phyloP scores from a whole-genome alignment of 2,113 vertebrate species.

The Nannospalax galili region DNA sequence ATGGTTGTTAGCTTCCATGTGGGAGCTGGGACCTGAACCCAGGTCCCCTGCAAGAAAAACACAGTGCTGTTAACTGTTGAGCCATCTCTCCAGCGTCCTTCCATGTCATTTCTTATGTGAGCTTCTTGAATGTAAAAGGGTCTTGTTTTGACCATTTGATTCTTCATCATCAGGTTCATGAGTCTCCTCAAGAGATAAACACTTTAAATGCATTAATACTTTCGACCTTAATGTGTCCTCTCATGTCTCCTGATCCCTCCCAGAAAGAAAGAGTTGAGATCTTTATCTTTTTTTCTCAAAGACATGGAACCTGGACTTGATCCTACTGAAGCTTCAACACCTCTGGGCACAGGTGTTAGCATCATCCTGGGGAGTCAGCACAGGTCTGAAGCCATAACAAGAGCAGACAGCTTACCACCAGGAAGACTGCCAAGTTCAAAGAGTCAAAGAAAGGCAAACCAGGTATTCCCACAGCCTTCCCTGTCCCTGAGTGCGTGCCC shows the following conservation, averaged over 20 bases:
- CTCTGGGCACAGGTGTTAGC: conserved; percentile 63
- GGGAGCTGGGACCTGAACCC: background rate
- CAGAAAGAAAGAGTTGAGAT: background rate
- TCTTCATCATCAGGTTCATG: background rate
- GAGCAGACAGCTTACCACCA: conserved; percentile 66
- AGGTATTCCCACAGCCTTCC: background rate
- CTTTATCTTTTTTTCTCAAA: conserved; percentile 46
- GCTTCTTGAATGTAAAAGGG: background rate
- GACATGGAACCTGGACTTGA: conserved; percentile 66
- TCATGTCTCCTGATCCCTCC: background rate
- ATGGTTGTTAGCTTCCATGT: background rate
- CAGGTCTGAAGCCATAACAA: conserved; percentile 66
- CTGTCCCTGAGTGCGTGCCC: background rate
- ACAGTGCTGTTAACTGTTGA: background rate
- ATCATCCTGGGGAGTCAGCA: conserved; percentile 56
- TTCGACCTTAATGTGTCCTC: background rate
- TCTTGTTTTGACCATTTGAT: background rate
- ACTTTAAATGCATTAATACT: background rate
- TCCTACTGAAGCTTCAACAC: conserved; percentile 70
- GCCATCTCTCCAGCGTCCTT: background rate
- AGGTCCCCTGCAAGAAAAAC: background rate
- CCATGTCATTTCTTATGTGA: background rate
- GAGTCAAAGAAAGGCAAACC: conserved; percentile 60
- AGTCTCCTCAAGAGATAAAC: background rate
- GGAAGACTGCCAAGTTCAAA: conserved; percentile 60